phyloP scores from a whole-genome alignment of 2,797 vertebrate genomes.

The Pseudochaenichthys georgianus region DNA sequence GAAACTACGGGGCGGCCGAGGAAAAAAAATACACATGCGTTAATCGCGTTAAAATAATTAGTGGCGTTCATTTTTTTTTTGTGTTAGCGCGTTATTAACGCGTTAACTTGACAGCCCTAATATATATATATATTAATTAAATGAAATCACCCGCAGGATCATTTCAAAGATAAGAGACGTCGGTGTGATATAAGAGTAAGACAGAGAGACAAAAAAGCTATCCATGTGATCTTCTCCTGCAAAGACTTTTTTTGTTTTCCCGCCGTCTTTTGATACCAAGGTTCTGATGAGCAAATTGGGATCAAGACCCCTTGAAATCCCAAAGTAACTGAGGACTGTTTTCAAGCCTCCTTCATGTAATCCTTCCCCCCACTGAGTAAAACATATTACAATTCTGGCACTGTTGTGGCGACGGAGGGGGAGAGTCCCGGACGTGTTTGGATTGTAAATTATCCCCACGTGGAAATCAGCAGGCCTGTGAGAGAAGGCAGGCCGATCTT shows the following conservation, averaged over 20 bases:
- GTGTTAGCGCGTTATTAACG: too few relatives aligned
- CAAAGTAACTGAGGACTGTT: slow-evolving; percentile 54
- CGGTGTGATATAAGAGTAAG: background rate
- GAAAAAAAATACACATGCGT: too few relatives aligned
- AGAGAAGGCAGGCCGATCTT: slow-evolving; percentile 18
- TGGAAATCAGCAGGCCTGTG: slow-evolving; percentile 35
- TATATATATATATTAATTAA: slow-evolving; percentile 29
- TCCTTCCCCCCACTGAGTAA: slow-evolving; percentile 27
- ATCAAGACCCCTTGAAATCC: slow-evolving; percentile 73
- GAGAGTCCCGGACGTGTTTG: slow-evolving; percentile 40
- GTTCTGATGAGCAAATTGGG: slow-evolving; percentile 70
- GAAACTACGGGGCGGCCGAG: too few relatives aligned
- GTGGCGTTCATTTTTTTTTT: too few relatives aligned
- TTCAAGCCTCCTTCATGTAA: slow-evolving; percentile 57
- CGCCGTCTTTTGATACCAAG: slow-evolving; percentile 54
- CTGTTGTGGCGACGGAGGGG: slow-evolving; percentile 5
- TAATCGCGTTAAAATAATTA: too few relatives aligned
- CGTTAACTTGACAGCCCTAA: background rate
- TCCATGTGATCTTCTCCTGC: slow-evolving; percentile 30
- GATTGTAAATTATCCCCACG: slow-evolving; percentile 53
- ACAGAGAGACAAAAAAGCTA: slow-evolving; percentile 6
- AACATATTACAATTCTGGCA: slow-evolving; percentile 56
- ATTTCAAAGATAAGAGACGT: slow-evolving; percentile 22
- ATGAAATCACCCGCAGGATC: slow-evolving; percentile 28
- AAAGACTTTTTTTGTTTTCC: slow-evolving; percentile 50